Evolutionary conservation across 2,113 vertebrate species (phyloP), one percentile per base, ranked within the genome.

Genomic region (Pteropus alecto): DNA sequence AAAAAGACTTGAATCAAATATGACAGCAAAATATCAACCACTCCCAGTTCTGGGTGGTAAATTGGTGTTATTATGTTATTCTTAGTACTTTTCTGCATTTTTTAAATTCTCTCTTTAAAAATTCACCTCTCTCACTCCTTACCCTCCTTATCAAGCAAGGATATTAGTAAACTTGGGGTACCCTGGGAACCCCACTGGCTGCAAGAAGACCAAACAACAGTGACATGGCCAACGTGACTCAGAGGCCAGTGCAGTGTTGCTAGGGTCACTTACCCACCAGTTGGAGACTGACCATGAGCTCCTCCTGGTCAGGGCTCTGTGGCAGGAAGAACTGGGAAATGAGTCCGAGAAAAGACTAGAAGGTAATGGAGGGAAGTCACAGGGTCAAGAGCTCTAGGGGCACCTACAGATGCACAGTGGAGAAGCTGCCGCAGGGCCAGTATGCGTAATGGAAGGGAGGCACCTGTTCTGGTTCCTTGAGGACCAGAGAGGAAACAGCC

Each of bases 211-310:
- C 0, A 0, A 48, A 61, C 54, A 30, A 54, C 0, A 43, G 43
- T 43, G 46, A n/a, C 54, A 41, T 3, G 33, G 77, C 13, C 30
- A 38, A 48, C 30, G 18, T 68, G 51, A 56, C 56, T 48, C 48
- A 54, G 24, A 24, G 30, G 84, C 46, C 51, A 43, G 38, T 0
- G 2, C n/a, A 1, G 28, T 16, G 9, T 74, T 12, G 56, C 10
- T 18, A 73, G 56, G 26, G 70, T 54, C 65, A 54, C 26, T 38
- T 51, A 15, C 5, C 15, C 19, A 3, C 56, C n/a, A 18, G 13
- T 30, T 3, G 0, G 51, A 73, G 56, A 30, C 63, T 28, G 8
- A 22, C 48, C 58, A 2, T 0, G 0, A 58, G 33, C 48, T 78
- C 71, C 48, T 78, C 71, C 87, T 16, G 35, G 30, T 30, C n/a